Percentiles rank a stretch among this genome's conserved stretches.
Evolutionary conservation across 2,888 invertebrate species (phyloP).

Genomic region (Trichacis sp.): DNA sequence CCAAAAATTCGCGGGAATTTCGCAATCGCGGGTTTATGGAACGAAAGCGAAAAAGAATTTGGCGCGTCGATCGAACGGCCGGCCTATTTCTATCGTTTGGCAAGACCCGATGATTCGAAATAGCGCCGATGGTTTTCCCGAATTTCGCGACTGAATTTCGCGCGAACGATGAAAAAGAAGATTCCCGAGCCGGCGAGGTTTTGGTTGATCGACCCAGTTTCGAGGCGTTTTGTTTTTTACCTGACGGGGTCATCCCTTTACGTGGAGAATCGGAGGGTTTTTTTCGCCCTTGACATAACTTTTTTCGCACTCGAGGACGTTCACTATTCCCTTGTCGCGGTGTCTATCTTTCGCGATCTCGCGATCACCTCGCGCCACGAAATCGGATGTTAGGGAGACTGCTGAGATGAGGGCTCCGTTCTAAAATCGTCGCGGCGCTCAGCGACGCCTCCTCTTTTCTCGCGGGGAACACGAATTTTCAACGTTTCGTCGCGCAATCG

Average conservation of each 20-base stretch:
- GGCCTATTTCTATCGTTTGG: slow-evolving; percentile 46
- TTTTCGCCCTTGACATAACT: slow-evolving; percentile 59
- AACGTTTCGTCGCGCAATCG: slow-evolving; percentile 51
- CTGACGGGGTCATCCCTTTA: slow-evolving; percentile 65
- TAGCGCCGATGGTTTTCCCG: slow-evolving; percentile 11
- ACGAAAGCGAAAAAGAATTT: not conserved
- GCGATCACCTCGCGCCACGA: slow-evolving; percentile 56
- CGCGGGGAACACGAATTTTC: slow-evolving; percentile 34
- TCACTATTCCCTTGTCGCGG: slow-evolving; percentile 29
- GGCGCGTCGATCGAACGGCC: slow-evolving; percentile 19
- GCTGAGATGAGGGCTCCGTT: slow-evolving; percentile 57
- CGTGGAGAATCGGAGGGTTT: slow-evolving; percentile 49
- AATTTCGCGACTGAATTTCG: too few species aligned
- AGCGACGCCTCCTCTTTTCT: slow-evolving; percentile 37
- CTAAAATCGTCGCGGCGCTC: slow-evolving; percentile 62
- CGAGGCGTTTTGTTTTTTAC: slow-evolving; percentile 49
- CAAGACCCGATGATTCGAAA: slow-evolving; percentile 30
- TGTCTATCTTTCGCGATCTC: slow-evolving; percentile 20
- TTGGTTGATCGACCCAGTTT: slow-evolving; percentile 16
- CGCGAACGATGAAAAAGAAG: too few species aligned
- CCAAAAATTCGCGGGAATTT: too few species aligned
- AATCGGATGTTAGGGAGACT: slow-evolving; percentile 59
- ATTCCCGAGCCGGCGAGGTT: slow-evolving; percentile 7
- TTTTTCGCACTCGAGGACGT: slow-evolving; percentile 19
- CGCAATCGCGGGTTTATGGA: not conserved